Percentiles rank a stretch among this genome's conserved stretches.
Evolutionary conservation across 1,140 invertebrate species (phyloP).

Genomic region (Hylyphantes graminicola): DNA sequence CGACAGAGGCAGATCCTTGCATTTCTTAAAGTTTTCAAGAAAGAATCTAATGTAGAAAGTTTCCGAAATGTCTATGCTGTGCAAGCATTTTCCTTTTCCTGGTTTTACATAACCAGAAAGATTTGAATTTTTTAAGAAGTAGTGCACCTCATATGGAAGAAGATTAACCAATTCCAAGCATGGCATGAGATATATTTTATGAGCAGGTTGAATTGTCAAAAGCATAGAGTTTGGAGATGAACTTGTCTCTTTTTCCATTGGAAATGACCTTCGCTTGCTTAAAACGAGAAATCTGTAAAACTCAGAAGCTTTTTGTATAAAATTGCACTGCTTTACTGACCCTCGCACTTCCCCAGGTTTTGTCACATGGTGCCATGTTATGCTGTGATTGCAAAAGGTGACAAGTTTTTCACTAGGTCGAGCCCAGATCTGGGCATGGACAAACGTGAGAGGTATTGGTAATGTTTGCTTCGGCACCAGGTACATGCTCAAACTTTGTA

Average conservation of each 20-base stretch:
- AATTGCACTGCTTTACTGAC: constrained; percentile 38
- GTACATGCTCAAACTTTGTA: constrained; percentile 60
- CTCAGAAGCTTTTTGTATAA: constrained; percentile 47
- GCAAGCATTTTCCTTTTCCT: constrained; percentile 70
- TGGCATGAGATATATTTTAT: constrained; percentile 84
- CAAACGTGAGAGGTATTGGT: constrained; percentile 76
- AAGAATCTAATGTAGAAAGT: constrained; percentile 78
- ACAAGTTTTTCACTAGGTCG: constrained; percentile 71
- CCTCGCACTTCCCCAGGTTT: constrained; percentile 71
- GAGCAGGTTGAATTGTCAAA: constrained; percentile 77
- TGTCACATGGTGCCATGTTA: constrained; percentile 76
- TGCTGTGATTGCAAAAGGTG: constrained; percentile 74
- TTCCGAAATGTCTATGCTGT: constrained; percentile 76
- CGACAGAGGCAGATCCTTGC: constrained; percentile 72
- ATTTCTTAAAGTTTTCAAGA: constrained; percentile 84
- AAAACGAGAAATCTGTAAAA: constrained; percentile 80
- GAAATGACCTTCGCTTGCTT: constrained; percentile 83
- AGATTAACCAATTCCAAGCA: constrained; percentile 81
- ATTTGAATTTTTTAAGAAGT: constrained; percentile 70
- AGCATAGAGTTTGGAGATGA: not conserved
- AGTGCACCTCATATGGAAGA: constrained; percentile 76
- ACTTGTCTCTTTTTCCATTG: constrained; percentile 71
- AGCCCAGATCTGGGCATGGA: constrained; percentile 74
- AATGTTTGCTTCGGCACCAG: constrained; percentile 66
- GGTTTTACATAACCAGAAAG: constrained; percentile 74